Conservation (phyloP, 2,888 invertebrate species). For the Pseudeuparius sepicola region DNA sequence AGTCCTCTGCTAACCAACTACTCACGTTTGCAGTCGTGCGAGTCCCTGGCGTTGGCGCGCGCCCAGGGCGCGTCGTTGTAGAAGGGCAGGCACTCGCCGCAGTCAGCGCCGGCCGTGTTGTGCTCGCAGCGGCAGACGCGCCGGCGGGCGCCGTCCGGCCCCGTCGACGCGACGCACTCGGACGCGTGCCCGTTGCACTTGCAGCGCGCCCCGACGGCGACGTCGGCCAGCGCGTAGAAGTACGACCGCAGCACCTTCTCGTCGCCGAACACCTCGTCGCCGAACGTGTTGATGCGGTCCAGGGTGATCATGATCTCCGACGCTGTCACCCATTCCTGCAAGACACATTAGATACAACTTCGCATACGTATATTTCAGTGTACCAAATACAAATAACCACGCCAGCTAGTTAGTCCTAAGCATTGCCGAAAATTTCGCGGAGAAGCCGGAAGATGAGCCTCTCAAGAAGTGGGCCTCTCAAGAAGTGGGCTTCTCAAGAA, state of each 20-base stretch:
- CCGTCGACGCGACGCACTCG: constrained; percentile 64
- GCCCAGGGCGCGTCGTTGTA: constrained; percentile 97
- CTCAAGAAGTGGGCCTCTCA: too few species aligned
- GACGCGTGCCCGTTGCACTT: constrained; percentile 98
- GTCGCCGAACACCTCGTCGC: constrained; percentile 94
- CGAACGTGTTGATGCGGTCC: constrained; percentile 94
- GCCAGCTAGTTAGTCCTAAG: too few species aligned
- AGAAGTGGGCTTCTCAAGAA: too few species aligned
- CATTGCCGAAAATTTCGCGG: too few species aligned
- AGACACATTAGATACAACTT: too few species aligned
- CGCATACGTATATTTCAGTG: constrained; percentile 1
- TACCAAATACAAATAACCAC: background rate
- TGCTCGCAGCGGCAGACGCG: constrained; percentile 83
- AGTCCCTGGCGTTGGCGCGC: constrained; percentile 77
- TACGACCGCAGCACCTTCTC: constrained; percentile 86
- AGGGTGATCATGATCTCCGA: constrained; percentile 85
- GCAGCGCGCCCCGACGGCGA: constrained; percentile 81
- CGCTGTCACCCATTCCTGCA: constrained; percentile 93
- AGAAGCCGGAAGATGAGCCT: too few species aligned
- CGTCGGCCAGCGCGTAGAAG: constrained; percentile 89
- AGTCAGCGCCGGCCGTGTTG: constrained; percentile 90
- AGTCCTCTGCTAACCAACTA: too few species aligned
- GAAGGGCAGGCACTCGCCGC: constrained; percentile 85
- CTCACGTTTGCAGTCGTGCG: constrained; percentile 91
- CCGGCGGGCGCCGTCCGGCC: constrained; percentile 47